A percentile compares a stretch with the other conserved stretches of the same genome.
Conservation (phyloP, 2,113 vertebrate genomes). For the Notothenia rossii region DNA sequence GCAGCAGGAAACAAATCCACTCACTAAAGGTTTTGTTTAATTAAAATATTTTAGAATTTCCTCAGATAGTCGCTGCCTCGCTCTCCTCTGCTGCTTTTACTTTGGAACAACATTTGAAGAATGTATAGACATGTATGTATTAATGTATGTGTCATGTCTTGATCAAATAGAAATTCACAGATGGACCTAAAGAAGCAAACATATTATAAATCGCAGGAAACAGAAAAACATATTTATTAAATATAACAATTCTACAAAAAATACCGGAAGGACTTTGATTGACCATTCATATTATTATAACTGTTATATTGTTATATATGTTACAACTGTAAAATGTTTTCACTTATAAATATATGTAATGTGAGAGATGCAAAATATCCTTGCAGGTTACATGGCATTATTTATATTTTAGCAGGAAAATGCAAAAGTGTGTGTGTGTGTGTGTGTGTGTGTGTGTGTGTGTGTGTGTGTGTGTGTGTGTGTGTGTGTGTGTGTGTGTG, state of each 20-base stretch:
- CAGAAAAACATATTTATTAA: not conserved
- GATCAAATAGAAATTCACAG: not conserved
- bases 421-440: not conserved
- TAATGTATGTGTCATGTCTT: not conserved
- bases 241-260: not conserved
- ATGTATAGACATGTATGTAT: not conserved
- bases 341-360: not conserved
- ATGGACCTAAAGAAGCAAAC: not conserved
- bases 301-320: no score
- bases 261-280: no score
- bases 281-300: no score
- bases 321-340: no score
- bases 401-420: not conserved
- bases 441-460: not conserved
- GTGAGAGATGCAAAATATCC: not conserved
- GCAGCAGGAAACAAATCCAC: constrained; percentile 25
- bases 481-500: not conserved
- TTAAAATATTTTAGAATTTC: constrained; percentile 37
- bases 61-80: constrained; percentile 4
- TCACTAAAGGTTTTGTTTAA: constrained; percentile 27
- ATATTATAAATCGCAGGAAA: not conserved
- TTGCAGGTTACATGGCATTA: not conserved
- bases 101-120: not conserved
- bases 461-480: no score
- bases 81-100: not conserved